Conservation (phyloP, 2,797 vertebrate genomes). For the Dryobates pubescens region DNA sequence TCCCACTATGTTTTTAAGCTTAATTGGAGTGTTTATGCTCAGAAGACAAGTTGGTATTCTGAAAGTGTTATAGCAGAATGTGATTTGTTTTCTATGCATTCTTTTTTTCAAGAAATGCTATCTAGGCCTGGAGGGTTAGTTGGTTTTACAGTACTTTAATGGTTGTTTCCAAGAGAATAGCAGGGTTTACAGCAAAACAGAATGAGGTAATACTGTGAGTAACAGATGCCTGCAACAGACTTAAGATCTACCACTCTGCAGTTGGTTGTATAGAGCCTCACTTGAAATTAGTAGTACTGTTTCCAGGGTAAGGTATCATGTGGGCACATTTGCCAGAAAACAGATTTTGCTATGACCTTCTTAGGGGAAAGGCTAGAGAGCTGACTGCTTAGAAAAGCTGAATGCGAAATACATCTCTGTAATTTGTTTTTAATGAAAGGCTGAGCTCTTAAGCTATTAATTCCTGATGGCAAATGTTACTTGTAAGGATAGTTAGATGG, state of each 20-base stretch:
- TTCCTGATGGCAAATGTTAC: not conserved
- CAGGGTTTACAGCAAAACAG: slow-evolving; percentile 23
- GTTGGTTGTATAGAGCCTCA: not conserved
- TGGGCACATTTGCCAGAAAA: not conserved
- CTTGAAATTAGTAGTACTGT: not conserved
- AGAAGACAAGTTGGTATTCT: slow-evolving; percentile 14
- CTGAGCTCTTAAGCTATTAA: slow-evolving; percentile 1
- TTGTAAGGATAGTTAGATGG: not conserved
- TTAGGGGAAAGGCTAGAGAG: not conserved
- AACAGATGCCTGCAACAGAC: slow-evolving; percentile 39
- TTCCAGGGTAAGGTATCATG: not conserved
- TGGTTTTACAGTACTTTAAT: slow-evolving; percentile 63
- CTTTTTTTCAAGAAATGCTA: not conserved
- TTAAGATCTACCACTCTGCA: not conserved
- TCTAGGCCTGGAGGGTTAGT: not conserved
- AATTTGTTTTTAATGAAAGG: slow-evolving; percentile 40
- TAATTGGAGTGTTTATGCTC: not conserved
- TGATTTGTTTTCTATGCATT: not conserved
- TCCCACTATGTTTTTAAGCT: not conserved
- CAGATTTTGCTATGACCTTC: not conserved
- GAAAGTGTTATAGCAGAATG: not conserved
- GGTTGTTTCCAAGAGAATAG: slow-evolving; percentile 29
- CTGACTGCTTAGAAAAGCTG: not conserved
- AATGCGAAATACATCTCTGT: not conserved
- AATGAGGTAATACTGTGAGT: slow-evolving; percentile 43